Conservation (phyloP, 2,888 invertebrate species). For the Celastrina argiolus region DNA sequence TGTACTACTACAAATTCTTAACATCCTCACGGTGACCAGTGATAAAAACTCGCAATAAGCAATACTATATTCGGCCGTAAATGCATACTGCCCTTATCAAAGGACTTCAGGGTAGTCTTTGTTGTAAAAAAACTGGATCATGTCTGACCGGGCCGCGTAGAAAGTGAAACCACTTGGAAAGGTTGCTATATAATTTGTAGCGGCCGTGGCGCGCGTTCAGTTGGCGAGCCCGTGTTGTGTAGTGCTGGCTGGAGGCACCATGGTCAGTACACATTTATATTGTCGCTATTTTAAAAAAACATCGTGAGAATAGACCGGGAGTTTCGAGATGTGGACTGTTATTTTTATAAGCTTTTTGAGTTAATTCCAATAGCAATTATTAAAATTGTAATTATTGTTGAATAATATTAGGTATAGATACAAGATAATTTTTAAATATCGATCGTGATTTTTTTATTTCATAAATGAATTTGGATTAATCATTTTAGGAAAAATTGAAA, state of each 20-base stretch:
- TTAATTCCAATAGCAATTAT: not conserved
- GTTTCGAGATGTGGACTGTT: not conserved
- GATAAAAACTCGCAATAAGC: too few relatives aligned
- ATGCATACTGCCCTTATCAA: too few relatives aligned
- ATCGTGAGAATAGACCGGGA: not conserved
- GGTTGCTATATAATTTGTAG: constrained; percentile 72
- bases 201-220: constrained; percentile 54
- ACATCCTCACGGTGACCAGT: too few relatives aligned
- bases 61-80: too few relatives aligned
- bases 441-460: too few relatives aligned
- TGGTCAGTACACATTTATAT: constrained; percentile 65
- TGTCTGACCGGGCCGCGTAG: constrained; percentile 60
- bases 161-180: constrained; percentile 68
- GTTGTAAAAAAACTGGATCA: constrained; percentile 70
- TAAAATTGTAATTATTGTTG: not conserved
- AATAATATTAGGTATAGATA: too few relatives aligned
- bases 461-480: too few relatives aligned
- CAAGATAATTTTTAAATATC: too few relatives aligned
- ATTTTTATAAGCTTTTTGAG: not conserved
- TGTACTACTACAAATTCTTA: too few relatives aligned
- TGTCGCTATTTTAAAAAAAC: constrained; percentile 45
- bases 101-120: constrained; percentile 41
- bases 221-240: constrained; percentile 49
- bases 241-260: constrained; percentile 45
- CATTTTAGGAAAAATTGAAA: too few relatives aligned